Percentiles rank a stretch among this genome's conserved stretches.
Evolutionary conservation across 2,797 vertebrate species (phyloP).

Genomic region (Hippoglossus hippoglossus): DNA sequence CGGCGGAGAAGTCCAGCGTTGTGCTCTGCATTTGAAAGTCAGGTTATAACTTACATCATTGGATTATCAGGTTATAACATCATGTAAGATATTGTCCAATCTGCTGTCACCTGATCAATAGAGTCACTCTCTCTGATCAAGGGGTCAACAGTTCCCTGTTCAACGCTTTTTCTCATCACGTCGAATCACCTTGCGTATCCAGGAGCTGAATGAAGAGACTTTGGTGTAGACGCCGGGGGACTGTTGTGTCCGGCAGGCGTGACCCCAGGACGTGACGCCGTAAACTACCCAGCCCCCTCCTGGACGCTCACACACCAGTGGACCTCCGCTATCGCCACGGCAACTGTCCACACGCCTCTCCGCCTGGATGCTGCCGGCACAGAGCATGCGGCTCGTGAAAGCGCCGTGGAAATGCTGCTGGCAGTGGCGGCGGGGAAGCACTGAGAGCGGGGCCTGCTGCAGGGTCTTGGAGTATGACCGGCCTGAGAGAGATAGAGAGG

Average conservation of each 20-base stretch:
- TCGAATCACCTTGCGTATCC: constrained; percentile 91
- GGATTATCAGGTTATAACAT: constrained; percentile 21
- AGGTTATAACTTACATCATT: constrained; percentile 11
- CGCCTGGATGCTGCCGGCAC: constrained; percentile 88
- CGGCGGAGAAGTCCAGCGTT: constrained; percentile 15
- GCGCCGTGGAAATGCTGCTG: constrained; percentile 88
- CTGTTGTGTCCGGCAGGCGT: constrained; percentile 92
- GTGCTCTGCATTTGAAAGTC: constrained; percentile 1
- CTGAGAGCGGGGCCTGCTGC: constrained; percentile 91
- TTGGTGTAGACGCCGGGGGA: constrained; percentile 97
- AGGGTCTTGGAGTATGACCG: constrained; percentile 95
- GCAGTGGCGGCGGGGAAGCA: constrained; percentile 91
- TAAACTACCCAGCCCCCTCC: constrained; percentile 94
- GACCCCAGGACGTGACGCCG: constrained; percentile 98
- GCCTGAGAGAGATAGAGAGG: constrained; percentile 77
- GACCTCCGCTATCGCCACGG: constrained; percentile 96
- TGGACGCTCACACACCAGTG: constrained; percentile 91
- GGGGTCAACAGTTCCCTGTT: constrained; percentile 5
- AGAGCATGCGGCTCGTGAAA: constrained; percentile 97
- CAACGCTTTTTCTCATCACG: constrained; percentile 45
- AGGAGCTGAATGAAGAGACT: constrained; percentile 93
- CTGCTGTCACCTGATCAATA: constrained; percentile 25
- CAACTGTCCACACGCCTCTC: constrained; percentile 93
- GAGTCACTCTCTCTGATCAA: constrained; percentile 4
- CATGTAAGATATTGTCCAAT: background rate